phyloP scores from a whole-genome alignment of 2,113 vertebrate species.

The Caranx melampygus region DNA sequence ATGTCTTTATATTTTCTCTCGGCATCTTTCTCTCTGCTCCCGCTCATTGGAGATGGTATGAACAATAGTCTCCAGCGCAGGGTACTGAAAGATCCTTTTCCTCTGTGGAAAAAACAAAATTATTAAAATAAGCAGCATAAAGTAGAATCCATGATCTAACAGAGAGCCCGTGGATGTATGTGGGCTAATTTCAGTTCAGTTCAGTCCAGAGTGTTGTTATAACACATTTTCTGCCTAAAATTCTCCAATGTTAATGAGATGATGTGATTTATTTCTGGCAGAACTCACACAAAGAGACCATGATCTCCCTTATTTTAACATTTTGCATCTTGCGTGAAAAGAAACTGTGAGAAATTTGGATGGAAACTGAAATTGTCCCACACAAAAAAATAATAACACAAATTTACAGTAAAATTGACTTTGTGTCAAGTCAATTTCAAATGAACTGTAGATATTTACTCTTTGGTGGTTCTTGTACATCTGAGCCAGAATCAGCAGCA shows the following conservation, averaged over 20 bases:
- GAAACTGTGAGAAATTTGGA: background rate
- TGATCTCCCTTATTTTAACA: background rate
- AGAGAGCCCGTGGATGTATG: background rate
- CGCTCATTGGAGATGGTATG: slow-evolving; percentile 73
- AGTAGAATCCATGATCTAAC: background rate
- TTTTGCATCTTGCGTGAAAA: background rate
- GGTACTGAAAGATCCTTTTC: slow-evolving; percentile 76
- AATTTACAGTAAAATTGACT: background rate
- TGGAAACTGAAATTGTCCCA: background rate
- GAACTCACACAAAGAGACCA: background rate
- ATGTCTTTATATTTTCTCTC: slow-evolving; percentile 45
- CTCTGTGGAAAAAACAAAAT: slow-evolving; percentile 64
- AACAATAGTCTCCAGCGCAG: slow-evolving; percentile 82
- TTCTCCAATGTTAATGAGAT: background rate
- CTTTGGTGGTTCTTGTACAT: slow-evolving; percentile 81
- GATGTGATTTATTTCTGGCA: background rate
- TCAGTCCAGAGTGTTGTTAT: background rate
- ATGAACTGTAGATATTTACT: slow-evolving; percentile 63
- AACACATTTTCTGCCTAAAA: background rate
- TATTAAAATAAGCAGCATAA: background rate
- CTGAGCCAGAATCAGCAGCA: slow-evolving; percentile 77
- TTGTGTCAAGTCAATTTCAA: background rate
- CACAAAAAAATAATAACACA: background rate
- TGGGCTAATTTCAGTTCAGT: background rate
- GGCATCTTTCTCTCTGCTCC: slow-evolving; percentile 68